Conservation (phyloP, 1,140 invertebrate genomes). For the Hyles euphorbiae region DNA sequence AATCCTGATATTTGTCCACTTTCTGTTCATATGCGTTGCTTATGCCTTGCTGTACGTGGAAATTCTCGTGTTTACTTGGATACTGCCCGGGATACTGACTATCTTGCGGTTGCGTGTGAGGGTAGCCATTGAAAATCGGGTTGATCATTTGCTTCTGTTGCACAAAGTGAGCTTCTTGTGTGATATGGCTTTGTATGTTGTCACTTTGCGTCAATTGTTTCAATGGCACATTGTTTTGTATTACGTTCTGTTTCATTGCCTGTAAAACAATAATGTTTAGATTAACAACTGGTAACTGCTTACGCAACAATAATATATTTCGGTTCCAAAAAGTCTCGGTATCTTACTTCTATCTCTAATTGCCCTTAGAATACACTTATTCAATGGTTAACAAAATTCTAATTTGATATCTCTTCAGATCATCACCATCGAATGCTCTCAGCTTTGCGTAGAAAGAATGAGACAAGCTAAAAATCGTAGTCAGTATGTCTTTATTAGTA, state of each 20-base stretch:
- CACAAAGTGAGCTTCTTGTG: conserved; percentile 70
- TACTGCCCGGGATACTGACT: conserved; percentile 61
- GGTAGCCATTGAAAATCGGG: conserved; percentile 64
- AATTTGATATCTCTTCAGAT: no score
- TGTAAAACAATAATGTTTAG: conserved; percentile 33
- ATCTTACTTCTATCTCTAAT: no score
- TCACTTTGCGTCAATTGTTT: conserved; percentile 71
- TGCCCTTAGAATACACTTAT: no score
- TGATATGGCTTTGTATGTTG: conserved; percentile 66
- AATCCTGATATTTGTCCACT: conserved; percentile 62
- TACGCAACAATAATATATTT: no score
- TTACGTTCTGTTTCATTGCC: conserved; percentile 70
- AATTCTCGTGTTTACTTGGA: conserved; percentile 62
- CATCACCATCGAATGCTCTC: no score
- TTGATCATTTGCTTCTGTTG: conserved; percentile 72
- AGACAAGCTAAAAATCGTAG: no score
- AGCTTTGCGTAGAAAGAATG: no score
- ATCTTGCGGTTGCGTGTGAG: conserved; percentile 49
- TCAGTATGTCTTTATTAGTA: no score
- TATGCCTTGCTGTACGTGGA: conserved; percentile 66
- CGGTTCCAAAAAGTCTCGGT: no score
- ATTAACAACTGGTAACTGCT: no score
- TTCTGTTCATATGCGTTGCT: conserved; percentile 68
- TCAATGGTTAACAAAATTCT: no score
- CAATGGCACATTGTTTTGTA: conserved; percentile 72